Percentiles rank a stretch among this genome's conserved stretches.
Evolutionary conservation across 2,113 vertebrate genomes (phyloP).

Genomic region (Sinocyclocheilus maitianheensis): DNA sequence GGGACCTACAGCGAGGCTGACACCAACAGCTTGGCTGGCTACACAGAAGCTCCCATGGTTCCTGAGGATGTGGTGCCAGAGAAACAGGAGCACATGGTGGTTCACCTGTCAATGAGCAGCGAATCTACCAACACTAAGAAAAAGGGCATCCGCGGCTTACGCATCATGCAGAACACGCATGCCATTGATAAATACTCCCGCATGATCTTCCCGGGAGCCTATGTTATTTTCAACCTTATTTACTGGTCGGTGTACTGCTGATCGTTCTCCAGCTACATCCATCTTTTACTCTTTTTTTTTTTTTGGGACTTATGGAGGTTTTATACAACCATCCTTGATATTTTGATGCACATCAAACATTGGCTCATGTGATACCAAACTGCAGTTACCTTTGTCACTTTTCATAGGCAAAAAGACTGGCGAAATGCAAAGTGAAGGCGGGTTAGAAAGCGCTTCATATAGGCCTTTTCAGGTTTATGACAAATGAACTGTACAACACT

Average conservation of each 20-base stretch:
- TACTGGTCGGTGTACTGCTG: constrained; percentile 97
- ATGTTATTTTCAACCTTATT: constrained; percentile 96
- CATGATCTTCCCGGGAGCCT: constrained; percentile 92
- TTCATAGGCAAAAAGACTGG: constrained; percentile 8
- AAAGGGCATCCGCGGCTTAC: constrained; percentile 82
- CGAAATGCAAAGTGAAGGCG: not conserved
- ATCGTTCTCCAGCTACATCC: constrained; percentile 34
- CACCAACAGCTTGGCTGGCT: constrained; percentile 89
- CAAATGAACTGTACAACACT: not conserved
- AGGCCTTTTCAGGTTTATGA: constrained; percentile 4
- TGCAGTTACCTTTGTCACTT: not conserved
- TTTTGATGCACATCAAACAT: constrained; percentile 6
- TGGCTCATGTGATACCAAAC: constrained; percentile 1
- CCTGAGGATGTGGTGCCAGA: constrained; percentile 81
- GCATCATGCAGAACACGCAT: constrained; percentile 91
- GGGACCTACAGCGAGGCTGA: constrained; percentile 90
- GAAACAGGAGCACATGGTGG: constrained; percentile 86
- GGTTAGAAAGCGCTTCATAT: not conserved
- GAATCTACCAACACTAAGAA: constrained; percentile 84
- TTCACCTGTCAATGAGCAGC: constrained; percentile 85
- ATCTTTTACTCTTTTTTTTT: not conserved
- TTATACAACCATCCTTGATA: not conserved
- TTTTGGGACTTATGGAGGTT: not conserved
- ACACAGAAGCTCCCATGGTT: constrained; percentile 81
- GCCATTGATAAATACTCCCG: constrained; percentile 94